Evolutionary conservation across 2,113 vertebrate genomes (phyloP).

Genomic region (Gorsachius goisagi): DNA sequence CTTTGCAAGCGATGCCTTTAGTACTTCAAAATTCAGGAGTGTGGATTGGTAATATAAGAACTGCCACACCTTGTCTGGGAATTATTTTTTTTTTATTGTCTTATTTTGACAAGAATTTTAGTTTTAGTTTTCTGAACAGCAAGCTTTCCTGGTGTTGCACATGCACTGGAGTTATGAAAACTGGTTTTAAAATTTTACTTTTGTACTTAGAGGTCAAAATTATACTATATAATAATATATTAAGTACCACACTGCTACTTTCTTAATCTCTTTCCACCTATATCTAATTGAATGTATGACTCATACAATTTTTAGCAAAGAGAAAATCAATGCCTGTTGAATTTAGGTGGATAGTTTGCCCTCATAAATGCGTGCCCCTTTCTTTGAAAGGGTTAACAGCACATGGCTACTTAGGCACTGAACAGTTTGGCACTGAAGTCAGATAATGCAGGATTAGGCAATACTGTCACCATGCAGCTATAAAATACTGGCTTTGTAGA

Average conservation of each 20-base stretch:
- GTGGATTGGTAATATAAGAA: not conserved
- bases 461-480: not conserved
- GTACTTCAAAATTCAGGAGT: not conserved
- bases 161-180: not conserved
- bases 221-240: not conserved
- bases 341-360: constrained; percentile 3
- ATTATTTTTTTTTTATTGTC: not conserved
- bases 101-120: not conserved
- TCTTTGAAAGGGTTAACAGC: constrained; percentile 27
- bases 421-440: not conserved
- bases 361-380: not conserved
- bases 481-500: not conserved
- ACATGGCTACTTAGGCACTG: constrained; percentile 27
- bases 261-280: not conserved
- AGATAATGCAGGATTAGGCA: not conserved
- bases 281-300: not conserved
- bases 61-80: not conserved
- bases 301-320: not conserved
- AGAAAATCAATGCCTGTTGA: not conserved
- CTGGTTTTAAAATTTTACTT: not conserved
- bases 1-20: not conserved
- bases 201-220: not conserved
- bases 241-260: not conserved
- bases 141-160: not conserved
- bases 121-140: not conserved